phyloP scores from a whole-genome alignment of 2,888 invertebrate species.

The Apocheima hispidaria region DNA sequence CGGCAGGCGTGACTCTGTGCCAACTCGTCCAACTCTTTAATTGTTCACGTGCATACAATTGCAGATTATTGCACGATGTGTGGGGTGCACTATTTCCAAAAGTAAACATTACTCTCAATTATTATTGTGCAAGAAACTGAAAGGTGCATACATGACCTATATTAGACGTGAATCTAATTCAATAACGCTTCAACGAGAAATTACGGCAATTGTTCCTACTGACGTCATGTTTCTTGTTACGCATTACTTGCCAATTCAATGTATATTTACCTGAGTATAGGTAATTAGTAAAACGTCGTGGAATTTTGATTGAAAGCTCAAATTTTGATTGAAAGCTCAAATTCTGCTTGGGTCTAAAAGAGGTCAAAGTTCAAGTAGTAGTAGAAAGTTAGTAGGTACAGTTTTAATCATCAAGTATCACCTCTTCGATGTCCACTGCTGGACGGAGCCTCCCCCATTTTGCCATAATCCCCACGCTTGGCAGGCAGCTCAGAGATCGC shows the following conservation, averaged over 20 bases:
- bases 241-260: conserved; percentile 35
- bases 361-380: conserved; percentile 55
- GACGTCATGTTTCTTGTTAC: conserved; percentile 40
- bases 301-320: conserved; percentile 1
- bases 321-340: conserved; percentile 15
- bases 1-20: conserved; percentile 44
- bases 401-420: too few species aligned
- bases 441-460: too few species aligned
- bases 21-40: conserved; percentile 51
- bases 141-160: conserved; percentile 36
- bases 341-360: conserved; percentile 23
- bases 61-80: conserved; percentile 28
- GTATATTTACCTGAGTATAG: conserved; percentile 11
- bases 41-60: conserved; percentile 19
- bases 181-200: conserved; percentile 30
- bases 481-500: too few species aligned
- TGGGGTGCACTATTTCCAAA: conserved; percentile 28
- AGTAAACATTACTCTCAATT: conserved; percentile 29
- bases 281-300: conserved; percentile 9
- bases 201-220: conserved; percentile 32
- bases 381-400: too few species aligned
- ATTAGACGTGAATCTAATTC: conserved; percentile 30
- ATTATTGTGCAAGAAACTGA: conserved; percentile 30
- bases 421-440: too few species aligned
- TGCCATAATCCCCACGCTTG: too few species aligned